Percentiles rank a stretch among this genome's conserved stretches.
Evolutionary conservation across 2,888 invertebrate genomes (phyloP).

Genomic region (Rugalucina vietnamica): DNA sequence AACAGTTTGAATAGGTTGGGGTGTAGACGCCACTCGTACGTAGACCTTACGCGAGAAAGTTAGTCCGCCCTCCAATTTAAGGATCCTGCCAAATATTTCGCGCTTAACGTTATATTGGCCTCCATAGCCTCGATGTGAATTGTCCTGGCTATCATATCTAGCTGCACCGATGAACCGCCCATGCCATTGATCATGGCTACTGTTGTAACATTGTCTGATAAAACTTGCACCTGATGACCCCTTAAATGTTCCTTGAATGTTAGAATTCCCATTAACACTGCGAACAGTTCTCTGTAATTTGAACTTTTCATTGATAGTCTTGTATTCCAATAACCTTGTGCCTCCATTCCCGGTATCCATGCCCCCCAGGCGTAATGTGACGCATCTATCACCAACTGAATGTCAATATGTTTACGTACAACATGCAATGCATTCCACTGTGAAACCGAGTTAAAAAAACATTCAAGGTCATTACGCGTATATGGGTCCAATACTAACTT

Average conservation of each 20-base stretch:
- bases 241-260: not conserved
- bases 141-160: not conserved
- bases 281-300: slow-evolving; percentile 17
- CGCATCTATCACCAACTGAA: not conserved
- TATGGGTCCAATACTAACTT: not conserved
- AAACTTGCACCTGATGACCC: not conserved
- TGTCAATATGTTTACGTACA: not conserved
- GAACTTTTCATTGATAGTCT: not conserved
- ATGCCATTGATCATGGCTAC: not conserved
- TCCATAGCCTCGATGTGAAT: slow-evolving; percentile 4
- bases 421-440: not conserved
- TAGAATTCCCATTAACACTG: slow-evolving; percentile 12
- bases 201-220: not conserved
- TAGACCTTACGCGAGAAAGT: not conserved
- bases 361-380: not conserved
- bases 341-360: slow-evolving; percentile 2
- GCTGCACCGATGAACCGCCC: not conserved
- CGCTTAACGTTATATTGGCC: not conserved
- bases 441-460: not conserved
- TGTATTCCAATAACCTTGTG: slow-evolving; percentile 1
- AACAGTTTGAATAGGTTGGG: slow-evolving; percentile 13
- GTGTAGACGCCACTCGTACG: slow-evolving; percentile 10
- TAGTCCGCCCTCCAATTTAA: slow-evolving; percentile 9
- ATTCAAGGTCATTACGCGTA: not conserved
- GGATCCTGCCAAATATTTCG: not conserved